Conservation (phyloP, 2,888 invertebrate species). For the Ophion costatus region DNA sequence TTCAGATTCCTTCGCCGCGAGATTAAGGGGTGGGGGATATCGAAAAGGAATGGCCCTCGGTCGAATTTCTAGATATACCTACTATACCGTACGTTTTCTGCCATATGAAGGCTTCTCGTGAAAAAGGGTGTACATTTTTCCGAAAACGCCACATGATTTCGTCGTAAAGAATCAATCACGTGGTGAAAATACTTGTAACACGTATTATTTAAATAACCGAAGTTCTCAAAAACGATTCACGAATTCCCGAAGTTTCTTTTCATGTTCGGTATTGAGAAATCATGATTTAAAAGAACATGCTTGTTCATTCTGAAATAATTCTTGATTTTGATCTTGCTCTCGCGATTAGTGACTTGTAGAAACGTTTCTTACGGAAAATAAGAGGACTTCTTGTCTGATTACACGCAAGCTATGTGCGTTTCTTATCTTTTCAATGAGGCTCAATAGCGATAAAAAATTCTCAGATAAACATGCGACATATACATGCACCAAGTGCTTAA, state of each 20-base stretch:
- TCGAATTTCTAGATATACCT: constrained; percentile 46
- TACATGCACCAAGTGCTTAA: background rate
- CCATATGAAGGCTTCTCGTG: background rate
- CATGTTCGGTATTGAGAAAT: background rate
- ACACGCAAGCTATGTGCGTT: background rate
- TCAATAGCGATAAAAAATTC: constrained; percentile 3
- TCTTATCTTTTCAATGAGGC: constrained; percentile 18
- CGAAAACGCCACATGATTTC: background rate
- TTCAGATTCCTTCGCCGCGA: constrained; percentile 62
- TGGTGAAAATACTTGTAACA: too few species aligned
- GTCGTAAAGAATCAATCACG: background rate
- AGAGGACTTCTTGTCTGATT: constrained; percentile 38
- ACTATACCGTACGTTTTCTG: background rate
- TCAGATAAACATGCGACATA: background rate
- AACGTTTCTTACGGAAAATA: background rate
- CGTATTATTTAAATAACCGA: too few species aligned
- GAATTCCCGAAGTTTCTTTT: background rate
- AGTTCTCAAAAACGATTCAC: background rate
- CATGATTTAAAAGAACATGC: background rate
- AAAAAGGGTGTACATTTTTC: background rate
- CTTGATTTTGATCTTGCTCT: constrained; percentile 1
- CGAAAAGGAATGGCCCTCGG: constrained; percentile 42
- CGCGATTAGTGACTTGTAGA: constrained; percentile 25
- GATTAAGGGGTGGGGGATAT: constrained; percentile 25
- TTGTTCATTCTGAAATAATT: background rate